Evolutionary conservation across 1,140 invertebrate genomes (phyloP).

Genomic region (Cryptotermes secundus): DNA sequence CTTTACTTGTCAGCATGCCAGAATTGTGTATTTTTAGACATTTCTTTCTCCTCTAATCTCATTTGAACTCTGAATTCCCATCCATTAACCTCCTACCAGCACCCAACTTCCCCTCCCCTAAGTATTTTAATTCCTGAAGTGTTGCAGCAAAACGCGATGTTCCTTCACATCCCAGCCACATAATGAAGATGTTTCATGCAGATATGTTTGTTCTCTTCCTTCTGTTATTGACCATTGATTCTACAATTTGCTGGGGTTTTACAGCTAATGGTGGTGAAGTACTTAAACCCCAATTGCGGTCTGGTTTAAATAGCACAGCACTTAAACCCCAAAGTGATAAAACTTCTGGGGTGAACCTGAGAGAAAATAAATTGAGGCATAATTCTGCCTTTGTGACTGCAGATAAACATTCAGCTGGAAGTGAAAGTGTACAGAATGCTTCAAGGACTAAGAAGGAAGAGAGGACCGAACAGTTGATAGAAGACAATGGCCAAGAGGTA

Average conservation of each 20-base stretch:
- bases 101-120: background rate
- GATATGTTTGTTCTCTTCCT: background rate
- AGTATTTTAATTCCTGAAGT: background rate
- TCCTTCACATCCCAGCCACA: background rate
- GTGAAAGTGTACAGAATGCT: background rate
- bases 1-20: slow-evolving; percentile 6
- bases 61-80: background rate
- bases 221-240: background rate
- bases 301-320: background rate
- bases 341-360: background rate
- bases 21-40: slow-evolving; percentile 2
- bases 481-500: slow-evolving; percentile 39
- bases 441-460: background rate
- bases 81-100: background rate
- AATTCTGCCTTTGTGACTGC: background rate
- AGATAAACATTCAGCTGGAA: background rate
- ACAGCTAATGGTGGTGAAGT: background rate
- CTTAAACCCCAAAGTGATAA: background rate
- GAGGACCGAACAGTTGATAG: background rate
- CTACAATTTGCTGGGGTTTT: background rate
- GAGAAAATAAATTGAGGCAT: background rate
- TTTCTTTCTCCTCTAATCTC: background rate
- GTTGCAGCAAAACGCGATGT: background rate
- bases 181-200: background rate
- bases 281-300: background rate